Conservation (phyloP, 1,140 invertebrate species). For the Aphelinus certus region DNA sequence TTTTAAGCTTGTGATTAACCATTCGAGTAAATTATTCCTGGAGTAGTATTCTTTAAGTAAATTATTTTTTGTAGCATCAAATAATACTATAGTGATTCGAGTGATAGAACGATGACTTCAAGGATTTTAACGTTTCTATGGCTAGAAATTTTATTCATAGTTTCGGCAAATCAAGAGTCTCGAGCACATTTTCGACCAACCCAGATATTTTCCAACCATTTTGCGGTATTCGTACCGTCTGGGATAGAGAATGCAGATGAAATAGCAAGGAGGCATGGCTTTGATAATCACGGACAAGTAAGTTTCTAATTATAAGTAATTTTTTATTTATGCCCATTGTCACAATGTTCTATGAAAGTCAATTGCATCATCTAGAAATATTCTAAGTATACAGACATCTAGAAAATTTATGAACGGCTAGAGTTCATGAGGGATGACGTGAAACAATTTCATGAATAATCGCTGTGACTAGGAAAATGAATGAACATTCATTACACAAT, state of each 20-base stretch:
- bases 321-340: not conserved
- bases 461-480: too few species aligned
- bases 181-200: slow-evolving; percentile 48
- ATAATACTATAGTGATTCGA: too few species aligned
- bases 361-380: too few species aligned
- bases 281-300: slow-evolving; percentile 80
- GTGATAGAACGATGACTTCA: slow-evolving; percentile 45
- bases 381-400: too few species aligned
- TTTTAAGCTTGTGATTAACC: slow-evolving; percentile 26
- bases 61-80: too few species aligned
- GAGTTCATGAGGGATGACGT: too few species aligned
- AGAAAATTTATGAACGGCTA: too few species aligned
- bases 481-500: too few species aligned
- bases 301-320: slow-evolving; percentile 46
- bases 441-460: too few species aligned
- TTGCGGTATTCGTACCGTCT: slow-evolving; percentile 78
- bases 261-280: slow-evolving; percentile 78
- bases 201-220: slow-evolving; percentile 78
- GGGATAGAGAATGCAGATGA: slow-evolving; percentile 69
- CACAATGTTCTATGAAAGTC: too few species aligned
- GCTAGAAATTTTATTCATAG: slow-evolving; percentile 50
- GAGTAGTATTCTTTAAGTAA: too few species aligned
- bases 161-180: slow-evolving; percentile 47
- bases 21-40: too few species aligned
- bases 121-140: slow-evolving; percentile 50